Conservation (phyloP, 2,888 invertebrate species). For the Drosophila mercatorum region DNA sequence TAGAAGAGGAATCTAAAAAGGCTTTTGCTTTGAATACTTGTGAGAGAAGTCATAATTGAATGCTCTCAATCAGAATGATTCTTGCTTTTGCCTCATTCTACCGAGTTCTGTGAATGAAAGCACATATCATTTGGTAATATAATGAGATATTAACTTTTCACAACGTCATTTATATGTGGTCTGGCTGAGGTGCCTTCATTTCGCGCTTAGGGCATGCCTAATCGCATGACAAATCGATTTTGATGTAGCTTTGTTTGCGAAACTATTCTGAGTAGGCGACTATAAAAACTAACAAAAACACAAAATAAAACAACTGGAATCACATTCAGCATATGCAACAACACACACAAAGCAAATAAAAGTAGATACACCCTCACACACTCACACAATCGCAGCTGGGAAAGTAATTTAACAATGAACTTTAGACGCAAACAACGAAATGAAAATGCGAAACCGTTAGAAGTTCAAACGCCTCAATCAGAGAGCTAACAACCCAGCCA, state of each 20-base stretch:
- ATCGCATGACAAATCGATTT: constrained; percentile 54
- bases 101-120: background rate
- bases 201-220: constrained; percentile 11
- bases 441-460: constrained; percentile 66
- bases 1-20: too few species aligned
- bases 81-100: background rate
- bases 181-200: background rate
- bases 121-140: constrained; percentile 8
- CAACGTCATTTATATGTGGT: constrained; percentile 12
- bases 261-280: constrained; percentile 20
- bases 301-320: constrained; percentile 27
- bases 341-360: constrained; percentile 25
- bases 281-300: constrained; percentile 42
- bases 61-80: background rate
- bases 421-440: constrained; percentile 47
- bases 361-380: constrained; percentile 12
- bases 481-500: constrained; percentile 57
- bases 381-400: constrained; percentile 23
- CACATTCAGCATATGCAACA: constrained; percentile 32
- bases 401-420: constrained; percentile 65
- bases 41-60: background rate
- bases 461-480: constrained; percentile 69
- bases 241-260: constrained; percentile 48
- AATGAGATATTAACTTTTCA: constrained; percentile 12
- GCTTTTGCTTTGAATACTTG: background rate